Conservation (phyloP, 2,113 vertebrate genomes). For the Xiphophorus hellerii region DNA sequence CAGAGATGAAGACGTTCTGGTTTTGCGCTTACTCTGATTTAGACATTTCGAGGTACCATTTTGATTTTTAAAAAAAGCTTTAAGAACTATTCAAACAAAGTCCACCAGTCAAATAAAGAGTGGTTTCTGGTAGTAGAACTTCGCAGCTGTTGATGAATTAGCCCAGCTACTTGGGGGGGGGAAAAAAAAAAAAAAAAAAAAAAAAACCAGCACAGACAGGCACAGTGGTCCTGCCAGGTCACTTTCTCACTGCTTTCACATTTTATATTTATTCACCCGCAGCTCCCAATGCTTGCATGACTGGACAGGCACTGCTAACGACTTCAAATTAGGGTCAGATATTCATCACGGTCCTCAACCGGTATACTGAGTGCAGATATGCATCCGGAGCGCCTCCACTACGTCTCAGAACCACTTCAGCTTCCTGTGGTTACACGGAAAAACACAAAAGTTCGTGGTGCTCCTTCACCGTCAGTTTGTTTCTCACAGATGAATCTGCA, state of each 20-base stretch:
- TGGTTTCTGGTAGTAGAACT: too few species aligned
- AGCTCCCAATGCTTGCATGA: conserved; percentile 47
- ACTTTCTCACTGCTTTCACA: background rate
- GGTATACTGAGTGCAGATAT: conserved; percentile 29
- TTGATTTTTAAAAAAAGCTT: too few species aligned
- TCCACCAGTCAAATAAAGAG: too few species aligned
- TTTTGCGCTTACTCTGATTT: too few species aligned
- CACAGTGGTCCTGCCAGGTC: background rate
- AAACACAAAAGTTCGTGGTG: conserved; percentile 34
- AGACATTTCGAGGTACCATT: too few species aligned
- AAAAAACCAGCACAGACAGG: too few species aligned
- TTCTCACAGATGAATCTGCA: too few species aligned
- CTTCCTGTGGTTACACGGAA: conserved; percentile 25
- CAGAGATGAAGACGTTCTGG: too few species aligned
- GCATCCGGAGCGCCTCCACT: conserved; percentile 1
- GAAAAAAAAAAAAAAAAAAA: too few species aligned
- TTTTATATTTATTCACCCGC: conserved; percentile 29
- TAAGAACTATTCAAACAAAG: too few species aligned
- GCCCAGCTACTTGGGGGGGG: too few species aligned
- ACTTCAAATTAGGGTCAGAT: conserved; percentile 66
- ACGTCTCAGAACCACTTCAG: conserved; percentile 10
- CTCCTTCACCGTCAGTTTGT: background rate
- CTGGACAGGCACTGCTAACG: conserved; percentile 35
- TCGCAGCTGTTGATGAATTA: too few species aligned
- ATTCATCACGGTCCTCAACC: conserved; percentile 34